Percentiles rank a stretch among this genome's conserved stretches.
These are phyloP conservation scores for Folsomia candida DNA, from an alignment of 2,888 invertebrate genomes.

Conservation along the genomic window DNA sequence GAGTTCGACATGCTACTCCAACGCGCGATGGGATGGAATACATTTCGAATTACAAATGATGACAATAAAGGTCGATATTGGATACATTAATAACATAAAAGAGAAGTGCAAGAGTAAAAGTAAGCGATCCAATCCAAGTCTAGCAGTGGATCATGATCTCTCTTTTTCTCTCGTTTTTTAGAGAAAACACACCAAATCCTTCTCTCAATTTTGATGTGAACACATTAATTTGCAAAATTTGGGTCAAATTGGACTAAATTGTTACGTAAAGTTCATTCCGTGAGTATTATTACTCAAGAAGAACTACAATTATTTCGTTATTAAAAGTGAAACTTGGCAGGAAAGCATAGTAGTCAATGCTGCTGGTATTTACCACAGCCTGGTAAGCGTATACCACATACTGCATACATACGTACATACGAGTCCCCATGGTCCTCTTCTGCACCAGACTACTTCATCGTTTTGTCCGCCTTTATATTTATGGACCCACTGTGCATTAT, in stretches of 20 bases:
- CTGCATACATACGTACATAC: too few species aligned
- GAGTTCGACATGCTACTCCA: not conserved
- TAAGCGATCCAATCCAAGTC: not conserved
- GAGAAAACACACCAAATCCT: not conserved
- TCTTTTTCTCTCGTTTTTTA: not conserved
- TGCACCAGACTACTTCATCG: too few species aligned
- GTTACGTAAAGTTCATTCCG: not conserved
- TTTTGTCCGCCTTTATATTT: slow-evolving; percentile 47
- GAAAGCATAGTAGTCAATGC: too few species aligned
- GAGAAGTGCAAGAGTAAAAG: not conserved
- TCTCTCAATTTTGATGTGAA: not conserved
- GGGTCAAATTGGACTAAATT: not conserved
- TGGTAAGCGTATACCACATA: too few species aligned
- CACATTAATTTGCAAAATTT: not conserved
- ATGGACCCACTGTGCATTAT: slow-evolving; percentile 48
- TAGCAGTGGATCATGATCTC: not conserved
- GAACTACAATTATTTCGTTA: not conserved
- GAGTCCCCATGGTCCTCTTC: too few species aligned
- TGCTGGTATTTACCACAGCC: too few species aligned
- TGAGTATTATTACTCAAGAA: not conserved
- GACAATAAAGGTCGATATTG: not conserved
- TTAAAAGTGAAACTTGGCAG: slow-evolving; percentile 1
- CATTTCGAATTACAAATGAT: not conserved
- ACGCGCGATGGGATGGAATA: not conserved
- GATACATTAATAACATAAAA: not conserved